phyloP scores from a whole-genome alignment of 2,797 vertebrate species.

The Artibeus lituratus region DNA sequence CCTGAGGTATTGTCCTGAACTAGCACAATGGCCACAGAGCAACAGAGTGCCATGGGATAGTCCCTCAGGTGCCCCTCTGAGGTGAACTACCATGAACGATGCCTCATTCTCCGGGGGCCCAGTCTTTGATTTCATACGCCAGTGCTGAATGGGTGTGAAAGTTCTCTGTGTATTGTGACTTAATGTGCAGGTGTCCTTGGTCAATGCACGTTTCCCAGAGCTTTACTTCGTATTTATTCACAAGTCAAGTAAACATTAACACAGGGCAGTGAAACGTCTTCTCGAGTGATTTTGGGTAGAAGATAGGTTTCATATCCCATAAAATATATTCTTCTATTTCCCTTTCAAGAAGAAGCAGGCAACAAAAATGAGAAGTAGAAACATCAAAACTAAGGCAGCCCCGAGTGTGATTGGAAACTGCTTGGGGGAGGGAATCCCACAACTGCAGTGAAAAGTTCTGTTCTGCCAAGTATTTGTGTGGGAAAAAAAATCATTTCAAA shows the following conservation, averaged over 20 bases:
- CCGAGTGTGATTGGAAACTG: background rate
- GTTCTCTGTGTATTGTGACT: background rate
- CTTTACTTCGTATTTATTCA: background rate
- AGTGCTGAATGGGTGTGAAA: background rate
- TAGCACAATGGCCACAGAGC: background rate
- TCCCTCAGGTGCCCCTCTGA: background rate
- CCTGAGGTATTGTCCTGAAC: background rate
- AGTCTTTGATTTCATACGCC: background rate
- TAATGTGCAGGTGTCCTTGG: background rate
- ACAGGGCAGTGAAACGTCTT: background rate
- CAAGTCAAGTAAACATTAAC: background rate
- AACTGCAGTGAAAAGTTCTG: slow-evolving; percentile 24
- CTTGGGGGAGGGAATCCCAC: background rate
- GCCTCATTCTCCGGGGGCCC: background rate
- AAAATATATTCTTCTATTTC: background rate
- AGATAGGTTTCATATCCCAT: background rate
- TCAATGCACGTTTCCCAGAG: background rate
- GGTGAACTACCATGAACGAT: background rate
- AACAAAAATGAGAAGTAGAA: slow-evolving; percentile 17
- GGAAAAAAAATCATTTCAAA: slow-evolving; percentile 13
- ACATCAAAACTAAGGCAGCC: background rate
- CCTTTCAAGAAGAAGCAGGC: background rate
- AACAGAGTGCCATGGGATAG: background rate
- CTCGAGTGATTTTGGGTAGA: background rate
- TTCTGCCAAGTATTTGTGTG: slow-evolving; percentile 28